Conservation (phyloP, 1,140 invertebrate species). For the Mycetomoellerius zeteki region DNA sequence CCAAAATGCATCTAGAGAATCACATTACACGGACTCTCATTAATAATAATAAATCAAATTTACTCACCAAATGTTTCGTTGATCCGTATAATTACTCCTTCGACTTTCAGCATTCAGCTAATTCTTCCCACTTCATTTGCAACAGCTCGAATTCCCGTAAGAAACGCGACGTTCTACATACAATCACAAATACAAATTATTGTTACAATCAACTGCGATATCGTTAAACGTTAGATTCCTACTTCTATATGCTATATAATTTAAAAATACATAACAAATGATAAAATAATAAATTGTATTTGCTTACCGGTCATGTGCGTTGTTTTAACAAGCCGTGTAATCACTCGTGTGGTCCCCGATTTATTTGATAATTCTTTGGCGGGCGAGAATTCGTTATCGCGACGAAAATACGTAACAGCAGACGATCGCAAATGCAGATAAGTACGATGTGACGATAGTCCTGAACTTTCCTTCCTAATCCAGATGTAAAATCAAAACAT, state of each 20-base stretch:
- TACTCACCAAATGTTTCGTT: not conserved
- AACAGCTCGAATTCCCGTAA: not conserved
- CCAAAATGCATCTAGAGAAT: not conserved
- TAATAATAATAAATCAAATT: constrained; percentile 9
- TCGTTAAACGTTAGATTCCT: not conserved
- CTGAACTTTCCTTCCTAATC: not conserved
- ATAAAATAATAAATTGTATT: not conserved
- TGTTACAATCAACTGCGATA: not conserved
- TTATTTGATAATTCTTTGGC: not conserved
- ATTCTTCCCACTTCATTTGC: not conserved
- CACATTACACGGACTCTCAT: not conserved
- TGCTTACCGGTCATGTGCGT: not conserved
- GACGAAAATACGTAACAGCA: not conserved
- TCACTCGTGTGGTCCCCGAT: not conserved
- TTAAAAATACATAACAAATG: not conserved
- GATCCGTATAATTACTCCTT: not conserved
- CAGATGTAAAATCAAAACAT: not conserved
- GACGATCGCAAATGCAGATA: not conserved
- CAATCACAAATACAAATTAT: constrained; percentile 15
- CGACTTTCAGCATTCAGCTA: not conserved
- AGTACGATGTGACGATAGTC: not conserved
- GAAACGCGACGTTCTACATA: not conserved
- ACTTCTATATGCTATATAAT: not conserved
- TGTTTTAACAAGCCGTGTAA: not conserved
- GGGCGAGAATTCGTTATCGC: not conserved